phyloP scores from a whole-genome alignment of 2,888 invertebrate species.

The Erpobdella octoculata region DNA sequence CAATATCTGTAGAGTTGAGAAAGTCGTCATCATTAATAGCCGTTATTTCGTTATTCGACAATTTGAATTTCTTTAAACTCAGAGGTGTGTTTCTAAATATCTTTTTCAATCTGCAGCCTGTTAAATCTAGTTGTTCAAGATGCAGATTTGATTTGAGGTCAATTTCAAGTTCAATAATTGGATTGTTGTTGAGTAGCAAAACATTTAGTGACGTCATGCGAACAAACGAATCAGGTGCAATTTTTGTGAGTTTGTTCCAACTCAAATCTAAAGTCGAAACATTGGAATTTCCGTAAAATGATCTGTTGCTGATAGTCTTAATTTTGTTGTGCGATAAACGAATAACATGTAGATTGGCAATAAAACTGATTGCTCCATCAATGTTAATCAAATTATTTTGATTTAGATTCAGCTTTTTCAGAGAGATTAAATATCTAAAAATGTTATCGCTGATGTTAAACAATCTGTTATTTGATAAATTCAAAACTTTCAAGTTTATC shows the following conservation, averaged over 20 bases:
- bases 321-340: constrained; percentile 62
- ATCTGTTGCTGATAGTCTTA: constrained; percentile 57
- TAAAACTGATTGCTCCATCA: constrained; percentile 73
- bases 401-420: constrained; percentile 76
- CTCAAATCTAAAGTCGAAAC: constrained; percentile 69
- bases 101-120: constrained; percentile 42
- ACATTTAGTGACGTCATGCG: constrained; percentile 64
- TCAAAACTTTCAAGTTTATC: constrained; percentile 55
- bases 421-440: constrained; percentile 64
- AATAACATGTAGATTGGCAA: constrained; percentile 70
- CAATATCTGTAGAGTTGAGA: constrained; percentile 72
- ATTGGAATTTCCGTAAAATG: constrained; percentile 64
- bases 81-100: constrained; percentile 57
- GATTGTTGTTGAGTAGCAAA: constrained; percentile 66
- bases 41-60: constrained; percentile 73
- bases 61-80: constrained; percentile 61
- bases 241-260: constrained; percentile 60
- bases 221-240: constrained; percentile 63
- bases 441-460: constrained; percentile 55
- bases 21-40: constrained; percentile 66
- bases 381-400: constrained; percentile 74
- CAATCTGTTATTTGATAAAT: constrained; percentile 52
- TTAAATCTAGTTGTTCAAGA: constrained; percentile 52
- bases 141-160: constrained; percentile 55
- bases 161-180: constrained; percentile 50